These are phyloP conservation scores for Acrossocheilus wenchowensis DNA, from an alignment of 2,797 vertebrate genomes.

Conservation along the genomic window DNA sequence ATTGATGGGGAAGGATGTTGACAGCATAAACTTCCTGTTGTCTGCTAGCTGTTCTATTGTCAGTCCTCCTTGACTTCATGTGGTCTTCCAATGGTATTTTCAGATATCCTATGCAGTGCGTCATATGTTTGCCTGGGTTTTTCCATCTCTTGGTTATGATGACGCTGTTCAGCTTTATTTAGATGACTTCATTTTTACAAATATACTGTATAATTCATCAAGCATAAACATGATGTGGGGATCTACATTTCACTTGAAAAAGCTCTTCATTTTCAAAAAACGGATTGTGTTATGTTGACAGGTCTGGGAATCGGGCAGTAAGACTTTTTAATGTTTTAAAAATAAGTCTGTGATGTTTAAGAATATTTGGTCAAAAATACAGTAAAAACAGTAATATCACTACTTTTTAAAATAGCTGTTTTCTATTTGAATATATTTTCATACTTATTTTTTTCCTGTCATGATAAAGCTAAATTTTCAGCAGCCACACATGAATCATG, in stretches of 20 bases:
- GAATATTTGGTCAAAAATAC: background rate
- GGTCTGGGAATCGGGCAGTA: background rate
- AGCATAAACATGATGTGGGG: background rate
- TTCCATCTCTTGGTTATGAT: background rate
- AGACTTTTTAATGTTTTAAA: background rate
- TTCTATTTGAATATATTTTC: background rate
- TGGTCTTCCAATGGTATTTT: constrained; percentile 20
- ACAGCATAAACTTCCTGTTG: constrained; percentile 46
- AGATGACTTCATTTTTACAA: background rate
- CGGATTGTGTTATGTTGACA: background rate
- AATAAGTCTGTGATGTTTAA: background rate
- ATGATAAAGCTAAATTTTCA: background rate
- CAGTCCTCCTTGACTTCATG: background rate
- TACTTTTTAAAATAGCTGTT: background rate
- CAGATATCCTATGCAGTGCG: background rate
- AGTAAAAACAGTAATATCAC: background rate
- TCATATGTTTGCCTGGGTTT: background rate
- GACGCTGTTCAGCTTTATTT: background rate
- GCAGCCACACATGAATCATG: background rate
- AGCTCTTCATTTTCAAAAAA: background rate
- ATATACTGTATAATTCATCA: background rate
- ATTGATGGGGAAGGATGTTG: constrained; percentile 26
- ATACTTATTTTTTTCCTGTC: background rate
- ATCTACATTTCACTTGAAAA: background rate
- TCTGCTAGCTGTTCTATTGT: constrained; percentile 37